phyloP scores from a whole-genome alignment of 2,888 invertebrate species.

The Cordilura impudica region DNA sequence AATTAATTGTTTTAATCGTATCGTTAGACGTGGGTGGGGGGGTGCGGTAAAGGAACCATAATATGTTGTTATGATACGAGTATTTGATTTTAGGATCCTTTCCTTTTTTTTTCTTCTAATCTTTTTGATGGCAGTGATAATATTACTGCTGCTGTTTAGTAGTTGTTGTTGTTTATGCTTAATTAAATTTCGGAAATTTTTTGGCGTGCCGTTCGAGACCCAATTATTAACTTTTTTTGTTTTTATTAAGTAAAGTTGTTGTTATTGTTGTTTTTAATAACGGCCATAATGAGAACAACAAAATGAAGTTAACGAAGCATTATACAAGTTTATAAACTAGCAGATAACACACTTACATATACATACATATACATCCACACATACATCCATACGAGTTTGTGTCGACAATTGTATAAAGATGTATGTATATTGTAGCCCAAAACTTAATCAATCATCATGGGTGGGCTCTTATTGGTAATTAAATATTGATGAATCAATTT shows the following conservation, averaged over 20 bases:
- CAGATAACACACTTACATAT: not conserved
- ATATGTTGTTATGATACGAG: too few relatives aligned
- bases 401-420: not conserved
- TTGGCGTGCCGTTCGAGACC: not conserved
- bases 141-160: not conserved
- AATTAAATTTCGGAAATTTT: not conserved
- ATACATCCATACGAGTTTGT: not conserved
- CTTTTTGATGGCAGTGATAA: not conserved
- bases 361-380: not conserved
- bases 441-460: too few relatives aligned
- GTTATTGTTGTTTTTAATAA: not conserved
- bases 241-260: not conserved
- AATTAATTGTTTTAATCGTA: not conserved
- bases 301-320: not conserved
- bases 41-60: too few relatives aligned
- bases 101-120: not conserved
- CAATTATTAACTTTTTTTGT: not conserved
- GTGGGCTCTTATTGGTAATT: not conserved
- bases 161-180: not conserved
- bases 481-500: not conserved
- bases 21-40: too few relatives aligned
- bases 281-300: not conserved
- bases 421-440: not conserved
- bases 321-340: not conserved
- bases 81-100: not conserved